Conservation (phyloP, 1,140 invertebrate species). For the Belonocnema kinseyi region DNA sequence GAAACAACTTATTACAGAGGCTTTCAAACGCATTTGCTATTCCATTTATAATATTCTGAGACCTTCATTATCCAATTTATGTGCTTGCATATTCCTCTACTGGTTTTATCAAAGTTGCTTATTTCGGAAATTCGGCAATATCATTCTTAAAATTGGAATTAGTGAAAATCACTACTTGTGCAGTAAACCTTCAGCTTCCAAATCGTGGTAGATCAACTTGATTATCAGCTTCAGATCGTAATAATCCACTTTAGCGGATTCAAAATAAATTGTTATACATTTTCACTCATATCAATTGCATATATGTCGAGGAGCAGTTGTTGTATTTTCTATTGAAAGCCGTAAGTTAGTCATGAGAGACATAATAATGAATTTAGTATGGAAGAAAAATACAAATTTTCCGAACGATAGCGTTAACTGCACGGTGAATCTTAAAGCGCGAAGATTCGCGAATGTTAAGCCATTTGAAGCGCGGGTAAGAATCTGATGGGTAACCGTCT, state of each 20-base stretch:
- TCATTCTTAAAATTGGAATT: neutral
- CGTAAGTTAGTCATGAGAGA: too few relatives aligned
- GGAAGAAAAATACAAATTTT: too few relatives aligned
- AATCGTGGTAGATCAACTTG: constrained; percentile 30
- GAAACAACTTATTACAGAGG: constrained; percentile 59
- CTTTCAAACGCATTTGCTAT: constrained; percentile 55
- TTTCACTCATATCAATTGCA: too few relatives aligned
- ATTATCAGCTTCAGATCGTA: constrained; percentile 33
- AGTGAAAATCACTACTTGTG: constrained; percentile 1
- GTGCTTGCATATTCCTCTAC: neutral
- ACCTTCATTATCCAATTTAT: neutral
- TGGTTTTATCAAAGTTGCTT: neutral
- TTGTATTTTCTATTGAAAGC: too few relatives aligned
- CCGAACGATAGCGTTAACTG: too few relatives aligned
- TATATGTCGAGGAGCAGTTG: too few relatives aligned
- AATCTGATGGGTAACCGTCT: too few relatives aligned
- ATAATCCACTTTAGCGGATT: neutral
- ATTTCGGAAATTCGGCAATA: neutral
- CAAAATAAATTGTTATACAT: too few relatives aligned
- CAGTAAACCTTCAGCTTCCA: neutral
- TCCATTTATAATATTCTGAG: neutral
- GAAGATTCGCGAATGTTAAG: too few relatives aligned
- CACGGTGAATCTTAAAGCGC: too few relatives aligned
- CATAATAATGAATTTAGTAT: too few relatives aligned
- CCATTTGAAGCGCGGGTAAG: too few relatives aligned